phyloP scores from a whole-genome alignment of 2,888 invertebrate species.

The Drosophila aldrichi region DNA sequence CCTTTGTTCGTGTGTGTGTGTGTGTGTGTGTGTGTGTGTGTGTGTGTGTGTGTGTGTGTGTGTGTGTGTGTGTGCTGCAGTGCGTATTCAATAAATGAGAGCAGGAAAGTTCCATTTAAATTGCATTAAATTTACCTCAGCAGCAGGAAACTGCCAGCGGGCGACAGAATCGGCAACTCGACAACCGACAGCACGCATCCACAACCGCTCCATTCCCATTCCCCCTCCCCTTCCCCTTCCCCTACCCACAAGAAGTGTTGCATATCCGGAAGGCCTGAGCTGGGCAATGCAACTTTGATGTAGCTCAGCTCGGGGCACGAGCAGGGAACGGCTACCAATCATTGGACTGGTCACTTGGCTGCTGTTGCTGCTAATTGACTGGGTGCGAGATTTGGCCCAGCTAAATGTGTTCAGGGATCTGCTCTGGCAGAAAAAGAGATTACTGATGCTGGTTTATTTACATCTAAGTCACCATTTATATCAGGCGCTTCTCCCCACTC shows the following conservation, averaged over 20 bases:
- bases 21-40: no score
- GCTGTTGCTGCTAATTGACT: slow-evolving; percentile 36
- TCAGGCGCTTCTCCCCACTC: neutral
- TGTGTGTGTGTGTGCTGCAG: slow-evolving; percentile 9
- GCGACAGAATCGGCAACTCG: slow-evolving; percentile 1
- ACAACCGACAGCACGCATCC: slow-evolving; percentile 9
- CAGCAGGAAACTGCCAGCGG: slow-evolving; percentile 19
- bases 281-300: slow-evolving; percentile 14
- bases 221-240: slow-evolving; percentile 15
- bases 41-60: no score
- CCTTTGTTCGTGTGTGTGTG: no score
- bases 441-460: slow-evolving; percentile 6
- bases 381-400: slow-evolving; percentile 8
- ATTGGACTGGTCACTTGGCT: slow-evolving; percentile 30
- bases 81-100: slow-evolving; percentile 44
- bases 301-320: slow-evolving; percentile 4
- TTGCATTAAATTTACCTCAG: slow-evolving; percentile 42
- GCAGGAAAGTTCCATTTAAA: slow-evolving; percentile 49
- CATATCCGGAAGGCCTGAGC: slow-evolving; percentile 20
- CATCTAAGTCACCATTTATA: neutral
- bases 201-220: slow-evolving; percentile 26
- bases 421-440: neutral
- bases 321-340: slow-evolving; percentile 13
- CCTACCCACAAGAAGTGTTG: slow-evolving; percentile 25
- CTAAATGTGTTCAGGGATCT: slow-evolving; percentile 1